Evolutionary conservation across 1,140 invertebrate species (phyloP).

Genomic region (Anastrepha ludens): DNA sequence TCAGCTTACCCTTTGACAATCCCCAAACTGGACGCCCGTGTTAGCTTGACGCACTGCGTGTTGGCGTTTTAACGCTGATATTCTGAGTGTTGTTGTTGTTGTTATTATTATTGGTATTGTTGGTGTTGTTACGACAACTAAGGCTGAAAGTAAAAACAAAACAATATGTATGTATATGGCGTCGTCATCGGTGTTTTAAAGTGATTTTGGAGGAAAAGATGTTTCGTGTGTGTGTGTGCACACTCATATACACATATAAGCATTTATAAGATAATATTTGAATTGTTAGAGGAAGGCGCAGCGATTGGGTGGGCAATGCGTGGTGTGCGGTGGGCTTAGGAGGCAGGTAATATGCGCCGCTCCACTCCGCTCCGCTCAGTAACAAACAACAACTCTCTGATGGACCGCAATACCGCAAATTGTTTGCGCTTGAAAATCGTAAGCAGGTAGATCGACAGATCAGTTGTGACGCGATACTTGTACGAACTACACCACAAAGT

Average conservation of each 20-base stretch:
- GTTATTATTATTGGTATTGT: constrained; percentile 52
- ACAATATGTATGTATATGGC: neutral
- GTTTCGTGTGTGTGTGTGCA: neutral
- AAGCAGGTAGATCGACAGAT: constrained; percentile 56
- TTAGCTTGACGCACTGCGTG: constrained; percentile 6
- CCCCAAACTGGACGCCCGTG: neutral
- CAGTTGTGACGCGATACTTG: constrained; percentile 60
- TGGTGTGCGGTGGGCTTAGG: constrained; percentile 1
- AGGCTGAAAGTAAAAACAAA: constrained; percentile 49
- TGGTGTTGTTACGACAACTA: constrained; percentile 38
- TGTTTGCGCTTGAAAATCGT: constrained; percentile 46
- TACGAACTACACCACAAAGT: constrained; percentile 52
- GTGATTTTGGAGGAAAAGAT: constrained; percentile 40
- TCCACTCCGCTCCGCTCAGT: neutral
- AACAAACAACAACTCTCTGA: constrained; percentile 41
- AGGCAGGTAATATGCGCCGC: neutral
- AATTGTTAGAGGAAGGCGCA: constrained; percentile 12
- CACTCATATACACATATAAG: neutral
- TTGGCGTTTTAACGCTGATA: constrained; percentile 28
- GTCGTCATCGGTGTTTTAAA: constrained; percentile 10
- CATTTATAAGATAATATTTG: neutral
- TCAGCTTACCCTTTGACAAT: too few relatives aligned
- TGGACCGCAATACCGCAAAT: constrained; percentile 55
- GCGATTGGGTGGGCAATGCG: neutral
- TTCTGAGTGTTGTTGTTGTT: constrained; percentile 27